Percentiles rank a stretch among this genome's conserved stretches.
phyloP scores from a whole-genome alignment of 1,140 invertebrate species.

The Penaeus japonicus region DNA sequence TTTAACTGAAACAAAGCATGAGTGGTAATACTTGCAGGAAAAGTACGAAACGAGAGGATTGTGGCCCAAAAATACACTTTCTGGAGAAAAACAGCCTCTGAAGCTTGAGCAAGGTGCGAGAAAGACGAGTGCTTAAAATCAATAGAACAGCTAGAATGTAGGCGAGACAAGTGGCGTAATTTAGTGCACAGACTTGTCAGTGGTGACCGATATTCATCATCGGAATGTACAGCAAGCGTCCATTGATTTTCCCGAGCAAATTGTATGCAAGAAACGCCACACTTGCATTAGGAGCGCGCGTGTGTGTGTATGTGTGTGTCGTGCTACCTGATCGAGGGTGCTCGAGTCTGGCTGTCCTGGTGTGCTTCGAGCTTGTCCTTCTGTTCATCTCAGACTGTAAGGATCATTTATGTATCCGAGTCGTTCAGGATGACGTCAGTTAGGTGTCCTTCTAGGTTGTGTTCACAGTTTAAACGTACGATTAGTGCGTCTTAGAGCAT shows the following conservation, averaged over 20 bases:
- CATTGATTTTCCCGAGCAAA: not conserved
- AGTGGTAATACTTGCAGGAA: not conserved
- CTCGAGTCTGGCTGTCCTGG: constrained; percentile 14
- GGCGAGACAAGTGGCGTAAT: constrained; percentile 7
- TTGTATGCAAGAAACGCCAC: too few relatives aligned
- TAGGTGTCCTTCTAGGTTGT: too few relatives aligned
- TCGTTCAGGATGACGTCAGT: too few relatives aligned
- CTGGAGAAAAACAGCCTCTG: constrained; percentile 19
- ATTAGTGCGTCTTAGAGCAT: too few relatives aligned
- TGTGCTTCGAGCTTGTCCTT: not conserved
- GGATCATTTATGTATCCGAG: too few relatives aligned
- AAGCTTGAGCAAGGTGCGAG: constrained; percentile 13
- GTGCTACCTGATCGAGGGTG: not conserved
- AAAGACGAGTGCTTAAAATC: constrained; percentile 29
- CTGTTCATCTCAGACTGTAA: not conserved
- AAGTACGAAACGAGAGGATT: too few relatives aligned
- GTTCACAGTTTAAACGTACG: too few relatives aligned
- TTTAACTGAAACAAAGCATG: not conserved
- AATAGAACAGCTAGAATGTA: constrained; percentile 25
- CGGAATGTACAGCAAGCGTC: not conserved
- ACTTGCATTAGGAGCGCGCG: not conserved
- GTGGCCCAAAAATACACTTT: not conserved
- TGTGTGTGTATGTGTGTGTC: constrained; percentile 6
- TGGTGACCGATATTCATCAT: not conserved
- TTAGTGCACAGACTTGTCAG: not conserved